phyloP scores from a whole-genome alignment of 2,113 vertebrate genomes.

The Baryphthengus martii region DNA sequence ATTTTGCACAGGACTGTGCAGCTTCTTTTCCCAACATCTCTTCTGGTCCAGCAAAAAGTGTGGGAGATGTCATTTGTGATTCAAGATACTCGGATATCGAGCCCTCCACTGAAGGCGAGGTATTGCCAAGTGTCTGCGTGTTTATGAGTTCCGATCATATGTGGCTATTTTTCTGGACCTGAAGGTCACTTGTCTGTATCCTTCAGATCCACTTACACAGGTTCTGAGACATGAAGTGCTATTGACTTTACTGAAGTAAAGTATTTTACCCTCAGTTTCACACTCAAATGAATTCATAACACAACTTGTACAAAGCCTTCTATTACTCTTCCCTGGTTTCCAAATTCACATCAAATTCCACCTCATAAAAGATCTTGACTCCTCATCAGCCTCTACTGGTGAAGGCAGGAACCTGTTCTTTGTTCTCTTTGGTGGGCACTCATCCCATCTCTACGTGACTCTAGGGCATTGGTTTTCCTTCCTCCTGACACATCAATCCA shows the following conservation, averaged over 20 bases:
- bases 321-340: neutral
- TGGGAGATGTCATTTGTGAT: conserved; percentile 84
- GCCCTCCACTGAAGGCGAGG: conserved; percentile 86
- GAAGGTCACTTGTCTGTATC: neutral
- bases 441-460: neutral
- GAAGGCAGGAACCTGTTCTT: neutral
- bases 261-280: neutral
- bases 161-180: neutral
- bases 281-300: neutral
- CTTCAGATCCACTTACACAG: neutral
- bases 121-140: conserved; percentile 45
- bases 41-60: conserved; percentile 63
- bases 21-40: conserved; percentile 79
- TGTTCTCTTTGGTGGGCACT: neutral
- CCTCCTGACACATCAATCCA: neutral
- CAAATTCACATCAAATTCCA: neutral
- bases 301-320: neutral
- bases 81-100: conserved; percentile 85
- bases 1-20: conserved; percentile 85
- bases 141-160: neutral
- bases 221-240: neutral
- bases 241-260: neutral
- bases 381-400: neutral
- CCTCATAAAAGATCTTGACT: neutral
- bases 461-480: neutral